A percentile compares a stretch with the other conserved stretches of the same genome.
Evolutionary conservation across 1,140 invertebrate genomes (phyloP).

Genomic region (Theocolax elegans): DNA sequence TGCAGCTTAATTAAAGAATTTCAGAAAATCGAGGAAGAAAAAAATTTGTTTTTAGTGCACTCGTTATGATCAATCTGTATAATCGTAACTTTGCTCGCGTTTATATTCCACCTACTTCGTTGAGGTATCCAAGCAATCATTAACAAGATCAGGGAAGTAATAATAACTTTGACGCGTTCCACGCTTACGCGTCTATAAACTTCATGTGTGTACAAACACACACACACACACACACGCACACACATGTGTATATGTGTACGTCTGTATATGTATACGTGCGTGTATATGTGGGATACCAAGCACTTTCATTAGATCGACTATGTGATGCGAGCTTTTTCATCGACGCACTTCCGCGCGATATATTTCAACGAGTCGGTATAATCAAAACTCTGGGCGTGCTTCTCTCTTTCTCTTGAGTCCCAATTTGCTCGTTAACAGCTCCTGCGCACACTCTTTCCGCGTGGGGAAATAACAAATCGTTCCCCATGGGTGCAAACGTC

Average conservation of each 20-base stretch:
- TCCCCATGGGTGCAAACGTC: slow-evolving; percentile 56
- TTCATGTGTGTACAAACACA: too few relatives aligned
- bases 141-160: slow-evolving; percentile 42
- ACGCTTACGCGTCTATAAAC: too few relatives aligned
- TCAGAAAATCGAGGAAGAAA: neutral
- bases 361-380: slow-evolving; percentile 27
- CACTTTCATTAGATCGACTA: slow-evolving; percentile 31
- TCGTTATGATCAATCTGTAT: too few relatives aligned
- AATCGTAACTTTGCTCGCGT: neutral
- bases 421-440: slow-evolving; percentile 5
- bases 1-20: slow-evolving; percentile 6
- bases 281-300: neutral
- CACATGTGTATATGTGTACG: too few relatives aligned
- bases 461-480: slow-evolving; percentile 55
- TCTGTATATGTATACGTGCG: neutral
- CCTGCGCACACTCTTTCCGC: neutral
- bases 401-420: neutral
- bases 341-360: slow-evolving; percentile 20
- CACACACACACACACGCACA: neutral
- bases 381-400: slow-evolving; percentile 6
- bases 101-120: neutral
- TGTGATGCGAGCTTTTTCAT: slow-evolving; percentile 31
- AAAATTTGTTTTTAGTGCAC: too few relatives aligned
- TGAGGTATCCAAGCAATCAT: slow-evolving; percentile 25
- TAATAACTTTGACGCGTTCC: slow-evolving; percentile 39